Evolutionary conservation across 2,888 invertebrate species (phyloP).

Genomic region (Bedellia somnulentella): DNA sequence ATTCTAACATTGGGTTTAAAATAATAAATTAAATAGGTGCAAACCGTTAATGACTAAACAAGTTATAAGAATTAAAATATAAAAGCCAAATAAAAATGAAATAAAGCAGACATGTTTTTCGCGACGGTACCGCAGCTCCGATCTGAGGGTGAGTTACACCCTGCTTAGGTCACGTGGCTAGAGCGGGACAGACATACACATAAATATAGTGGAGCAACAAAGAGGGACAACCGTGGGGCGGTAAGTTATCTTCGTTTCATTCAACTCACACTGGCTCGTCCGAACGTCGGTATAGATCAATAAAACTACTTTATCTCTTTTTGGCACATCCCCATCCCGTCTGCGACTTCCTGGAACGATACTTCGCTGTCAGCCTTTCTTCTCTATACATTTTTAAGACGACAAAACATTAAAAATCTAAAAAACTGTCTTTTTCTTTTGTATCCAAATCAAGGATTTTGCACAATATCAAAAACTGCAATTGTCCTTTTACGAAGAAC

Average conservation of each 20-base stretch:
- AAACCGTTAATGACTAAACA: too few species aligned
- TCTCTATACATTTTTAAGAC: slow-evolving; percentile 2
- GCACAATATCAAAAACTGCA: slow-evolving; percentile 11
- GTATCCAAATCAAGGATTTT: slow-evolving; percentile 2
- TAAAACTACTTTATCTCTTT: slow-evolving; percentile 65
- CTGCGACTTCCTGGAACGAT: slow-evolving; percentile 52
- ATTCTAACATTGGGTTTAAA: too few species aligned
- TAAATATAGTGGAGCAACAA: slow-evolving; percentile 22
- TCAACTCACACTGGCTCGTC: slow-evolving; percentile 58
- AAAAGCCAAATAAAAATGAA: slow-evolving; percentile 28
- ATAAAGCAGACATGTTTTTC: slow-evolving; percentile 38
- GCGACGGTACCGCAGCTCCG: slow-evolving; percentile 53
- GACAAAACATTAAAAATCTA: not conserved
- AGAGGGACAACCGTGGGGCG: slow-evolving; percentile 48
- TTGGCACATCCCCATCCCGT: slow-evolving; percentile 61
- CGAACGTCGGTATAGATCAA: slow-evolving; percentile 63
- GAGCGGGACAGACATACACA: slow-evolving; percentile 33
- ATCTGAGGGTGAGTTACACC: slow-evolving; percentile 62
- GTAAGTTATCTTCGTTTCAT: slow-evolving; percentile 62
- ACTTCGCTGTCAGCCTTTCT: slow-evolving; percentile 21
- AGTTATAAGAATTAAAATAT: too few species aligned
- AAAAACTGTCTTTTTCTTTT: slow-evolving; percentile 1
- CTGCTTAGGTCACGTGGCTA: slow-evolving; percentile 59
- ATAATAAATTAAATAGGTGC: too few species aligned
- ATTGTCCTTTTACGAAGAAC: slow-evolving; percentile 23